Evolutionary conservation across 2,888 invertebrate genomes (phyloP).

Genomic region (Tricholauxania praeusta): DNA sequence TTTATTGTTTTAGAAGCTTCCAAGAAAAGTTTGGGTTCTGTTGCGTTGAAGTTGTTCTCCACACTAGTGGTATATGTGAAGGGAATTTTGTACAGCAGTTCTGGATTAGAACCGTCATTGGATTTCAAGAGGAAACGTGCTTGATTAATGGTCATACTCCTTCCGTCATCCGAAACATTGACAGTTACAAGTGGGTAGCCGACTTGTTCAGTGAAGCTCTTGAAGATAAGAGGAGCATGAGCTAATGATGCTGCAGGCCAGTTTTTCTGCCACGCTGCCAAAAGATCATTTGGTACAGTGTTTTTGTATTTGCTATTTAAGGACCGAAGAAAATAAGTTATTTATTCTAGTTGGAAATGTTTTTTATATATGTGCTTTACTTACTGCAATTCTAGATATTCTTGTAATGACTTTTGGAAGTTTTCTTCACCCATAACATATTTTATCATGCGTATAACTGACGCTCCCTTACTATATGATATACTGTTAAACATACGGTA

Average conservation of each 20-base stretch:
- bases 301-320: slow-evolving; percentile 56
- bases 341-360: too few species aligned
- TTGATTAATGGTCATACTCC: slow-evolving; percentile 49
- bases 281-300: slow-evolving; percentile 70
- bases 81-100: slow-evolving; percentile 57
- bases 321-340: background rate
- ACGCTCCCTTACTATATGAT: slow-evolving; percentile 76
- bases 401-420: slow-evolving; percentile 70
- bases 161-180: slow-evolving; percentile 33
- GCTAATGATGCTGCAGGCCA: slow-evolving; percentile 59
- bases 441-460: slow-evolving; percentile 76
- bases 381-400: slow-evolving; percentile 71
- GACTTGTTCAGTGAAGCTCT: slow-evolving; percentile 75
- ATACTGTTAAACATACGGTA: slow-evolving; percentile 71
- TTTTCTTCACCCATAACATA: slow-evolving; percentile 71
- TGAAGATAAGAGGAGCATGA: slow-evolving; percentile 58
- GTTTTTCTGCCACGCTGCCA: slow-evolving; percentile 66
- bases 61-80: slow-evolving; percentile 58
- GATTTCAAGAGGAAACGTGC: slow-evolving; percentile 53
- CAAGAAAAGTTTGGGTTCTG: slow-evolving; percentile 52
- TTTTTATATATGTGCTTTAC: slow-evolving; percentile 24
- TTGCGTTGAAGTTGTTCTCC: slow-evolving; percentile 50
- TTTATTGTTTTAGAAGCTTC: slow-evolving; percentile 23
- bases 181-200: slow-evolving; percentile 77
- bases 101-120: slow-evolving; percentile 45